These are phyloP conservation scores for Acleris literana DNA, from an alignment of 2,888 invertebrate species.

Conservation along the genomic window DNA sequence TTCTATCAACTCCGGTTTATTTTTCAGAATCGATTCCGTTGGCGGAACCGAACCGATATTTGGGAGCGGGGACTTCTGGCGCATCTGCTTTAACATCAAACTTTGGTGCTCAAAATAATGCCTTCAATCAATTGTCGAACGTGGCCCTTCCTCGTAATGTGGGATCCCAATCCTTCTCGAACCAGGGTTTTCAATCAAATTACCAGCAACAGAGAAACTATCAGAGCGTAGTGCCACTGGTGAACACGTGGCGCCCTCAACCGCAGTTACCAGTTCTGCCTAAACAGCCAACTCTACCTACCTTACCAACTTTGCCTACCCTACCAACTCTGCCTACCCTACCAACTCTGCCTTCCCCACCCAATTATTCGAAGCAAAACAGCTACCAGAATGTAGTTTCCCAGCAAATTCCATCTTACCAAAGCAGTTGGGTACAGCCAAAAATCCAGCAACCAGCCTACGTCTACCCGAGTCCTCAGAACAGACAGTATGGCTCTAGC, in stretches of 20 bases:
- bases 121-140: constrained; percentile 4
- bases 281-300: constrained; percentile 10
- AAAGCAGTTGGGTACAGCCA: constrained; percentile 4
- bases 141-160: constrained; percentile 12
- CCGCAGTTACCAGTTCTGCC: background rate
- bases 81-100: constrained; percentile 17
- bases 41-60: constrained; percentile 22
- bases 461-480: background rate
- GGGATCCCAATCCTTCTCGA: constrained; percentile 1
- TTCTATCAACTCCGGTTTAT: background rate
- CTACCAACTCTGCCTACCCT: background rate
- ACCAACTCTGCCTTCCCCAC: background rate
- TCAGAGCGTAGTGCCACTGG: background rate
- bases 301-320: constrained; percentile 13
- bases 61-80: constrained; percentile 13
- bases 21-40: constrained; percentile 27
- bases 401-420: too few species aligned
- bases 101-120: constrained; percentile 8
- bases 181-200: constrained; percentile 7
- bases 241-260: constrained; percentile 17
- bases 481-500: background rate
- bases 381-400: too few species aligned
- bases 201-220: constrained; percentile 12
- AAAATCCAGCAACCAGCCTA: constrained; percentile 4
- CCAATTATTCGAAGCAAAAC: too few species aligned